These are phyloP conservation scores for Disparrhopalites patrizii DNA, from an alignment of 2,888 invertebrate species.

Conservation along the genomic window DNA sequence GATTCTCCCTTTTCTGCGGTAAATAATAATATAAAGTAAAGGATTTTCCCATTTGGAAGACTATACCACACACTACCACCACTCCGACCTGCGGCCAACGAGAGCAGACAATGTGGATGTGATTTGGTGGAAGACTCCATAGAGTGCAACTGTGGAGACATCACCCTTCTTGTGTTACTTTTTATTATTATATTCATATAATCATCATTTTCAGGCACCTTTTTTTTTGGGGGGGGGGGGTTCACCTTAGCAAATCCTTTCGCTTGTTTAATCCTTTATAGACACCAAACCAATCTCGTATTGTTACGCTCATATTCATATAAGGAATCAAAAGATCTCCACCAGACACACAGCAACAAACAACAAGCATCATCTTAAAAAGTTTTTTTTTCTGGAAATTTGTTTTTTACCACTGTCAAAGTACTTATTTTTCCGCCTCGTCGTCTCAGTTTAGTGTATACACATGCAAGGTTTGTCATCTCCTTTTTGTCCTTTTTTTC, in stretches of 20 bases:
- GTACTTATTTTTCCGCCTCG: background rate
- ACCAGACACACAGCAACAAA: too few relatives aligned
- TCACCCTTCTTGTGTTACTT: background rate
- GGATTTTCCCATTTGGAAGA: background rate
- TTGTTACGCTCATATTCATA: background rate
- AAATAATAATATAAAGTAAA: background rate
- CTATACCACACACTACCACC: constrained; percentile 1
- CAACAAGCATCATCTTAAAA: too few relatives aligned
- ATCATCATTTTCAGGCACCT: background rate
- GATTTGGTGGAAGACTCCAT: constrained; percentile 6
- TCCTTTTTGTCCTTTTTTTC: too few relatives aligned
- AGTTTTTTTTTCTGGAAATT: too few relatives aligned
- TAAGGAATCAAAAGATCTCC: too few relatives aligned
- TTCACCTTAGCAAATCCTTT: background rate
- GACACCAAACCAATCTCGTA: too few relatives aligned
- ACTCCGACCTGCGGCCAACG: constrained; percentile 10
- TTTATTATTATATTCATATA: background rate
- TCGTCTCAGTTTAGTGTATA: too few relatives aligned
- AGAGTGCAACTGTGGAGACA: constrained; percentile 6
- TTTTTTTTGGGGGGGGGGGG: too few relatives aligned
- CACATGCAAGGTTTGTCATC: too few relatives aligned
- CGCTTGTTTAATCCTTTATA: background rate
- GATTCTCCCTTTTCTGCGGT: too few relatives aligned
- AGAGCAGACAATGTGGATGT: background rate
- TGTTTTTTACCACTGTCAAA: too few relatives aligned